A percentile compares a stretch with the other conserved stretches of the same genome.
These are phyloP conservation scores for Latrodectus hesperus DNA, from an alignment of 2,888 invertebrate species.

Conservation along the genomic window DNA sequence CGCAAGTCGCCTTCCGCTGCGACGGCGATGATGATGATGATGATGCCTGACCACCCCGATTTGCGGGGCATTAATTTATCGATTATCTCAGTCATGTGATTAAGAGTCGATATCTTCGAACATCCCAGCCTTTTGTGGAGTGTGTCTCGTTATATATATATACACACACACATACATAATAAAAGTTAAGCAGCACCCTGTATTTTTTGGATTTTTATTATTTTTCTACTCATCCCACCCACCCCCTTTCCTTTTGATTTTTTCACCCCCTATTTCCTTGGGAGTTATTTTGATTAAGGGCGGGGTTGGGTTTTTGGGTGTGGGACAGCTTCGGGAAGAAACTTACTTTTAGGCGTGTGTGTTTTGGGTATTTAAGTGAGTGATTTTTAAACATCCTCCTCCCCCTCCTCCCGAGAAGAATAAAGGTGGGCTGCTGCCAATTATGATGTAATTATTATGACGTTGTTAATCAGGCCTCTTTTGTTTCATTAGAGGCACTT, in stretches of 20 bases:
- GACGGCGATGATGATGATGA: conserved; percentile 30
- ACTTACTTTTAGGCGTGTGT: conserved; percentile 29
- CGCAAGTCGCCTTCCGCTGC: conserved; percentile 5
- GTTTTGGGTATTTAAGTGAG: conserved; percentile 58
- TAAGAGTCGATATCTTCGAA: conserved; percentile 60
- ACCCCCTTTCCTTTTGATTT: neutral
- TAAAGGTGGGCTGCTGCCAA: conserved; percentile 15
- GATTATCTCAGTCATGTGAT: conserved; percentile 55
- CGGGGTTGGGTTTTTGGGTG: conserved; percentile 50
- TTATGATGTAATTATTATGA: conserved; percentile 60
- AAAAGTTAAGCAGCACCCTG: neutral
- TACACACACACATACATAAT: neutral
- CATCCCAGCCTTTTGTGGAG: conserved; percentile 10
- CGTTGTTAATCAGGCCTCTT: conserved; percentile 64
- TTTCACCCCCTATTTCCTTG: conserved; percentile 4
- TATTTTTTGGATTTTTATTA: neutral
- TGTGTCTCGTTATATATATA: neutral
- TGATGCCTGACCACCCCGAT: conserved; percentile 43
- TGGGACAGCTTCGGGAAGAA: conserved; percentile 1
- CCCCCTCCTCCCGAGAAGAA: neutral
- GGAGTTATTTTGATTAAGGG: conserved; percentile 10
- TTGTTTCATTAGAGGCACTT: conserved; percentile 62
- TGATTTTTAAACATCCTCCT: conserved; percentile 58
- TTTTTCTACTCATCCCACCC: conserved; percentile 26
- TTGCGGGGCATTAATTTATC: conserved; percentile 57